A percentile compares a stretch with the other conserved stretches of the same genome.
Evolutionary conservation across 2,797 vertebrate species (phyloP).

Genomic region (Sardinella longiceps): DNA sequence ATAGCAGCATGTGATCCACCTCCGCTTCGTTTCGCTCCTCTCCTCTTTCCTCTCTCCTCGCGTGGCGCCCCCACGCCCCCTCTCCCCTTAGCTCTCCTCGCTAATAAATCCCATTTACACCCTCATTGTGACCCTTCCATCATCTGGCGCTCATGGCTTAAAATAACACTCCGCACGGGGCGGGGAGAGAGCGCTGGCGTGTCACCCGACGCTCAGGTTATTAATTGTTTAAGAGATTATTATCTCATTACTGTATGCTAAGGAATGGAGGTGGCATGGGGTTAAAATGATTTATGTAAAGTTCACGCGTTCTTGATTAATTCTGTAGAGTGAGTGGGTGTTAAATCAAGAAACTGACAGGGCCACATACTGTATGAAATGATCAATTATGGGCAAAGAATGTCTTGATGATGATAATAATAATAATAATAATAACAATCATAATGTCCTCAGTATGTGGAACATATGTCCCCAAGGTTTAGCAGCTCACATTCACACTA

Average conservation of each 20-base stretch:
- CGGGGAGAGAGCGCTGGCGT: slow-evolving; percentile 54
- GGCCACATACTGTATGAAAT: slow-evolving; percentile 70
- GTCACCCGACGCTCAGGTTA: slow-evolving; percentile 65
- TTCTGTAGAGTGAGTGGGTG: slow-evolving; percentile 69
- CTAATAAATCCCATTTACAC: slow-evolving; percentile 78
- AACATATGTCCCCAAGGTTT: slow-evolving; percentile 71
- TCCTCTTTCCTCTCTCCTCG: slow-evolving; percentile 44
- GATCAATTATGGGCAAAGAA: slow-evolving; percentile 71
- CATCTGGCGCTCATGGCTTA: slow-evolving; percentile 70
- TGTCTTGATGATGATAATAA: slow-evolving; percentile 67
- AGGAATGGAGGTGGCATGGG: slow-evolving; percentile 70
- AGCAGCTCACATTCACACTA: slow-evolving; percentile 45
- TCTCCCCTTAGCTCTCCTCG: slow-evolving; percentile 54
- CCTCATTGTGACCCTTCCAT: slow-evolving; percentile 72
- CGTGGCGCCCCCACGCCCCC: slow-evolving; percentile 49
- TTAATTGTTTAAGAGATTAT: slow-evolving; percentile 81
- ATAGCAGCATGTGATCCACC: slow-evolving; percentile 53
- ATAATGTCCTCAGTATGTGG: slow-evolving; percentile 33
- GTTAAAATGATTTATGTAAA: slow-evolving; percentile 74
- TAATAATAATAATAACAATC: slow-evolving; percentile 59
- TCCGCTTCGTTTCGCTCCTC: slow-evolving; percentile 42
- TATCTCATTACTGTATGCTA: slow-evolving; percentile 77
- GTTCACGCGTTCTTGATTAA: slow-evolving; percentile 76
- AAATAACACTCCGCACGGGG: slow-evolving; percentile 73
- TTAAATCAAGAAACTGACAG: slow-evolving; percentile 65